A percentile compares a stretch with the other conserved stretches of the same genome.
phyloP scores from a whole-genome alignment of 2,888 invertebrate genomes.

The Aspidapion aeneum region DNA sequence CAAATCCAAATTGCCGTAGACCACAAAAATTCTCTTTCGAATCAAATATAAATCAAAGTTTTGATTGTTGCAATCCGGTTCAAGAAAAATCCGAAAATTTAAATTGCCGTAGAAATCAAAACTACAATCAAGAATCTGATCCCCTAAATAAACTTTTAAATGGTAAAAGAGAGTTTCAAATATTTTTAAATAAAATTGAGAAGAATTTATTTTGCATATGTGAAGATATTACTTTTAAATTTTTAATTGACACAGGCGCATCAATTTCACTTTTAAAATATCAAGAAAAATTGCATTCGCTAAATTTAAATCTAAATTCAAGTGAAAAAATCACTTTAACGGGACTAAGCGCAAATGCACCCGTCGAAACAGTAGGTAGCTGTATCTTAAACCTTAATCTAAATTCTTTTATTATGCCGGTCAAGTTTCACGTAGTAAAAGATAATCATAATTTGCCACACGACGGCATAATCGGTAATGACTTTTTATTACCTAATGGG shows the following conservation, averaged over 20 bases:
- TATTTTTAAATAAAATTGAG: not conserved
- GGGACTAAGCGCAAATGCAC: conserved; percentile 14
- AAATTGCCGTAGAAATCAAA: not conserved
- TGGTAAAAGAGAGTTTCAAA: not conserved
- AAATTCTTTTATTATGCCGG: not conserved
- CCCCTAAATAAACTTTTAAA: not conserved
- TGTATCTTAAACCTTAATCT: not conserved
- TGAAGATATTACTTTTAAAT: conserved; percentile 7
- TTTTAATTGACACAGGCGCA: conserved; percentile 30
- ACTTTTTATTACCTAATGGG: conserved; percentile 21
- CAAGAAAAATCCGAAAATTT: not conserved
- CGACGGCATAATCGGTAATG: conserved; percentile 29
- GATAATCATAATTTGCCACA: conserved; percentile 16
- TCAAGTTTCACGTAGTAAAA: conserved; percentile 4
- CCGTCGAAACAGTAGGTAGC: conserved; percentile 16
- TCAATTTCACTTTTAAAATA: conserved; percentile 23
- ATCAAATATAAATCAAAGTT: not conserved
- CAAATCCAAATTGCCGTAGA: not conserved
- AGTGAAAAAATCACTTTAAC: conserved; percentile 6
- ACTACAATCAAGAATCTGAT: not conserved
- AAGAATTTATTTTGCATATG: not conserved
- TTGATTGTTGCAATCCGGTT: not conserved
- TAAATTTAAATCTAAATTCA: conserved; percentile 6
- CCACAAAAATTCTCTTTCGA: not conserved
- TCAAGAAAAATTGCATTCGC: conserved; percentile 1